These are phyloP conservation scores for Chrysopilus asiliformis DNA, from an alignment of 2,888 invertebrate genomes.

Conservation along the genomic window DNA sequence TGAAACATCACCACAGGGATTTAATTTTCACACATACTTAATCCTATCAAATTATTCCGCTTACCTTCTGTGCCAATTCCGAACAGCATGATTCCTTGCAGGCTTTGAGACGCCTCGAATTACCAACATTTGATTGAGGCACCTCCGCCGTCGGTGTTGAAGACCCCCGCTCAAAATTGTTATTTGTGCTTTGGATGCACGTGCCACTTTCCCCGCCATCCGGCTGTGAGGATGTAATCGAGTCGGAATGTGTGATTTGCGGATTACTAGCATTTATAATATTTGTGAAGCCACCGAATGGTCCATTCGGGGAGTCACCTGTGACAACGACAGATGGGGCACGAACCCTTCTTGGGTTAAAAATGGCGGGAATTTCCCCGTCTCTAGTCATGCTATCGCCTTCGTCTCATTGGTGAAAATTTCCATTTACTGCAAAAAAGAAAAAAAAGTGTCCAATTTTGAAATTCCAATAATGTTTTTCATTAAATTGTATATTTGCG, in stretches of 20 bases:
- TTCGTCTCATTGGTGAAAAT: slow-evolving; percentile 6
- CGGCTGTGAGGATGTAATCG: slow-evolving; percentile 48
- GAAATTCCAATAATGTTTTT: no score
- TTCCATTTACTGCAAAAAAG: slow-evolving; percentile 1
- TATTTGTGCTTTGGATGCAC: slow-evolving; percentile 5
- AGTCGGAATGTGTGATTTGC: slow-evolving; percentile 40
- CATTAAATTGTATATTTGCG: no score
- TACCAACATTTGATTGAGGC: slow-evolving; percentile 22
- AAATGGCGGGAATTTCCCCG: slow-evolving; percentile 68
- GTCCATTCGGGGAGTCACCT: slow-evolving; percentile 44
- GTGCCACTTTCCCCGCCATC: slow-evolving; percentile 38
- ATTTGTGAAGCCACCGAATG: slow-evolving; percentile 38
- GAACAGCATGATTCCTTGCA: slow-evolving; percentile 71
- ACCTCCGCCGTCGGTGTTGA: slow-evolving; percentile 23
- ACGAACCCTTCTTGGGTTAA: slow-evolving; percentile 59
- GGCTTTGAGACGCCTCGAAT: slow-evolving; percentile 29
- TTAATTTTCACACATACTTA: slow-evolving; percentile 5
- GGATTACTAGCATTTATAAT: slow-evolving; percentile 36
- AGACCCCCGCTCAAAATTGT: slow-evolving; percentile 14
- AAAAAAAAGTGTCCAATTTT: no score
- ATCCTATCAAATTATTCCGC: slow-evolving; percentile 4
- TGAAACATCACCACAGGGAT: no score
- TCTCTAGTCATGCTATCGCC: slow-evolving; percentile 46
- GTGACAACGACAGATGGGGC: slow-evolving; percentile 58
- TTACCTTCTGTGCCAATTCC: slow-evolving; percentile 67